A percentile compares a stretch with the other conserved stretches of the same genome.
Evolutionary conservation across 2,113 vertebrate genomes (phyloP).

Genomic region (Eubucco bourcierii): DNA sequence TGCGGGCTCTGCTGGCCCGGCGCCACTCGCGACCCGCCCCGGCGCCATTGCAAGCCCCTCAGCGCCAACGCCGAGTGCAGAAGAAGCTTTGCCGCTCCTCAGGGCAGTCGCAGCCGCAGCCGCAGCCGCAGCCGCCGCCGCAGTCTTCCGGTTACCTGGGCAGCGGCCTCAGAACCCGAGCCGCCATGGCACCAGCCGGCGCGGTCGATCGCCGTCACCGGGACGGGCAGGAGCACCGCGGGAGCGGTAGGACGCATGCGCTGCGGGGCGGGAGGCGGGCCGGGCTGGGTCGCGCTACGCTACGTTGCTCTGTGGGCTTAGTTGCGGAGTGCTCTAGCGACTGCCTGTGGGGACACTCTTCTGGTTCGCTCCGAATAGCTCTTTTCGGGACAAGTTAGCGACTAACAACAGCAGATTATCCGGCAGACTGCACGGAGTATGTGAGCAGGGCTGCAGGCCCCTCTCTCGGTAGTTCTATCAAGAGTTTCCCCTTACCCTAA

Average conservation of each 20-base stretch:
- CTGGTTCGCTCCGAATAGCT: too few species aligned
- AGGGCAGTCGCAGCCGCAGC: not conserved
- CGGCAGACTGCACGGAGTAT: rapidly evolving
- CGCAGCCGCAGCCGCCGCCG: not conserved
- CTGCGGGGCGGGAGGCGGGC: rapidly evolving
- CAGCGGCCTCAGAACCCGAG: not conserved
- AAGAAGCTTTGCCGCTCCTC: too few species aligned
- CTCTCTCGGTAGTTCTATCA: not conserved
- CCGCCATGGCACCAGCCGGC: not conserved
- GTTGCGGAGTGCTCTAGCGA: too few species aligned
- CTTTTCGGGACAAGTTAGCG: rapidly evolving
- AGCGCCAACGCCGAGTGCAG: rapidly evolving
- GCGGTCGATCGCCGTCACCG: not conserved
- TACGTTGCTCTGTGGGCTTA: too few species aligned
- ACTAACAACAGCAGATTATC: too few species aligned
- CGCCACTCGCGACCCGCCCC: not conserved
- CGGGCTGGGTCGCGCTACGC: rapidly evolving
- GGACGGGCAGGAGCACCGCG: too few species aligned
- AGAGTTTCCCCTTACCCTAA: not conserved
- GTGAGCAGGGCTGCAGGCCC: too few species aligned
- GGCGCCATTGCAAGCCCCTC: not conserved
- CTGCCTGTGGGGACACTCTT: too few species aligned
- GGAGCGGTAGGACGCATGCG: not conserved
- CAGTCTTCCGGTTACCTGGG: not conserved
- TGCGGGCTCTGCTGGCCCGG: not conserved